These are phyloP conservation scores for Pterostichus madidus DNA, from an alignment of 2,888 invertebrate genomes.

Conservation along the genomic window DNA sequence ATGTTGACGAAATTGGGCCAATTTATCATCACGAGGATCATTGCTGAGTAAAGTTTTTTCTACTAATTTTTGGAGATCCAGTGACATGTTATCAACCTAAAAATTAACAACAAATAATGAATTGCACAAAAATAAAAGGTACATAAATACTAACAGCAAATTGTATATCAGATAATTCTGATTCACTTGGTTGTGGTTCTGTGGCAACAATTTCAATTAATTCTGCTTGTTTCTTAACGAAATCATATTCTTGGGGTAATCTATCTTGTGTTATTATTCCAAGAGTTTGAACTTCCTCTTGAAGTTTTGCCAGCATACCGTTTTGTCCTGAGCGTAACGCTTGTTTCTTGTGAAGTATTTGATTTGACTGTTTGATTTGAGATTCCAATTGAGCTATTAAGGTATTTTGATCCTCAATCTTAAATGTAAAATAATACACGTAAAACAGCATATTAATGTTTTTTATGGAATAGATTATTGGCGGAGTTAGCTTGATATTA, in stretches of 20 bases:
- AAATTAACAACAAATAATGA: constrained; percentile 11
- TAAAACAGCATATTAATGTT: no score
- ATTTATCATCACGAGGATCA: constrained; percentile 85
- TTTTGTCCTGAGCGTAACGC: constrained; percentile 69
- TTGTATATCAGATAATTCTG: constrained; percentile 67
- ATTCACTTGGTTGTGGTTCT: constrained; percentile 79
- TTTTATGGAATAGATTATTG: no score
- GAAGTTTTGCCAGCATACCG: constrained; percentile 84
- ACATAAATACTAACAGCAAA: constrained; percentile 8
- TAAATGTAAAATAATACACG: not conserved
- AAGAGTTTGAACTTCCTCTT: constrained; percentile 79
- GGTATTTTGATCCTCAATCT: constrained; percentile 56
- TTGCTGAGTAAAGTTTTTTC: constrained; percentile 84
- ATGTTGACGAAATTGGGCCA: constrained; percentile 92
- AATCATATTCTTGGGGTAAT: constrained; percentile 85
- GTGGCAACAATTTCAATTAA: constrained; percentile 85
- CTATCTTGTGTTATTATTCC: constrained; percentile 81
- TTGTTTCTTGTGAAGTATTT: constrained; percentile 56
- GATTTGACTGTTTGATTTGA: constrained; percentile 43
- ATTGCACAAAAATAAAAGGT: not conserved
- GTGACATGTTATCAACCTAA: constrained; percentile 79
- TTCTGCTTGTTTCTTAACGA: constrained; percentile 82
- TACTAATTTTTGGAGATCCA: constrained; percentile 85
- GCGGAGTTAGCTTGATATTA: no score
- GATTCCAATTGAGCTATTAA: constrained; percentile 50